Conservation (phyloP, 2,797 vertebrate species). For the Cryptoprocta ferox region DNA sequence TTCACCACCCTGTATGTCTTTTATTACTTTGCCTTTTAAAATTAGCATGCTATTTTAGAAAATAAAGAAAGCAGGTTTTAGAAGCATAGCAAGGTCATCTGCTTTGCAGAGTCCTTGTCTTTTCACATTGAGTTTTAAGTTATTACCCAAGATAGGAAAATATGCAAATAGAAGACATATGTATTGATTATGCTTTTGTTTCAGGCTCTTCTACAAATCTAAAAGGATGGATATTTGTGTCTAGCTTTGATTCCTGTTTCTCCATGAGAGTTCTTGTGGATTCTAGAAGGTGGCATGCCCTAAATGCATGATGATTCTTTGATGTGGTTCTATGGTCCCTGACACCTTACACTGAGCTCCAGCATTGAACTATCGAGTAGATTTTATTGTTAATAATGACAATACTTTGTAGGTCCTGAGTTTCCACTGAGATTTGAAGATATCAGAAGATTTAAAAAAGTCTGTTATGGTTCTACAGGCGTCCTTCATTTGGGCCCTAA, state of each 20-base stretch:
- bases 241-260: background rate
- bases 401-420: background rate
- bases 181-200: conserved; percentile 37
- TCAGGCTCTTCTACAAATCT: background rate
- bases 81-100: conserved; percentile 53
- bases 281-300: background rate
- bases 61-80: conserved; percentile 33
- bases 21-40: conserved; percentile 74
- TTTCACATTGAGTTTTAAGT: conserved; percentile 37
- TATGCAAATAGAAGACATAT: conserved; percentile 51
- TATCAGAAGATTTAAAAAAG: background rate
- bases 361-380: background rate
- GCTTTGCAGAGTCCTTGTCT: conserved; percentile 59
- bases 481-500: background rate
- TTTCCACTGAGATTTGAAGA: background rate
- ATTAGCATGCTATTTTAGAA: conserved; percentile 72
- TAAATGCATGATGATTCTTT: background rate
- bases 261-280: background rate
- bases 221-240: background rate
- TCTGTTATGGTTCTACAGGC: background rate
- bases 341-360: background rate
- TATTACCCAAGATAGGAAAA: conserved; percentile 59
- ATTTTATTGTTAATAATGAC: background rate
- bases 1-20: conserved; percentile 33
- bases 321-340: background rate